Base-by-base conservation (phyloP, 1,140 invertebrate genomes). In the Nymphalis io region DNA sequence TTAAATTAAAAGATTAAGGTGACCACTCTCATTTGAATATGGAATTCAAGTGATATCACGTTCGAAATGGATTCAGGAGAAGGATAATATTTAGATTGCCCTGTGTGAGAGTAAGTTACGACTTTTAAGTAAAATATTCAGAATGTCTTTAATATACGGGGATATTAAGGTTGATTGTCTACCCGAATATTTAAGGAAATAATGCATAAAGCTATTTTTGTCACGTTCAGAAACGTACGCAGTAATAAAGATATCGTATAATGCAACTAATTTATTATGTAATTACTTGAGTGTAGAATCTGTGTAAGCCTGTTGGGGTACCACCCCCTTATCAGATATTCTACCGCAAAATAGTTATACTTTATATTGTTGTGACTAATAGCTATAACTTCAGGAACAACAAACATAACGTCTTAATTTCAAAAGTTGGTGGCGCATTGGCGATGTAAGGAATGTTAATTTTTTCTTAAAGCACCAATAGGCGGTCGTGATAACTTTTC, bases 1-100 rank as follows among this genome's bases (percentile, higher is more conserved):
- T 61, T 61, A 75, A 78, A 78, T 78, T 73, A 75, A 78, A 78
- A 78, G 76, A 75, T 78, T 78, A 75, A 75, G 73, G 75, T 78
- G 73, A 53, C 72, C 72, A 69, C 70, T 59, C 72, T 68, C 68
- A 73, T 78, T 78, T 75, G 70, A 75, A 78, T 78, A 78, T 73
- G 60, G 75, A 78, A 78, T 71, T 57, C n/a, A 15, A 60, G 60
- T 68, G 58, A 61, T 76, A 70, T 76, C 63, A 64, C 68, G 60
- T 64, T 65, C 18, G 60, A 55, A 68, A 61, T 39, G 39, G 42
- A 55, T 57, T 68, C 60, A 40, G 62, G 42, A n/a, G 33, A 44
- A 40, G 61, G 61, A 72, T 72, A 67, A 72, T 72, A 68, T 72
- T 67, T 62, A 42, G 62, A 64, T 64, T 64, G 62, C 38, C 44